Base-by-base conservation (phyloP, 2,113 vertebrate genomes). In the Equus przewalskii region DNA sequence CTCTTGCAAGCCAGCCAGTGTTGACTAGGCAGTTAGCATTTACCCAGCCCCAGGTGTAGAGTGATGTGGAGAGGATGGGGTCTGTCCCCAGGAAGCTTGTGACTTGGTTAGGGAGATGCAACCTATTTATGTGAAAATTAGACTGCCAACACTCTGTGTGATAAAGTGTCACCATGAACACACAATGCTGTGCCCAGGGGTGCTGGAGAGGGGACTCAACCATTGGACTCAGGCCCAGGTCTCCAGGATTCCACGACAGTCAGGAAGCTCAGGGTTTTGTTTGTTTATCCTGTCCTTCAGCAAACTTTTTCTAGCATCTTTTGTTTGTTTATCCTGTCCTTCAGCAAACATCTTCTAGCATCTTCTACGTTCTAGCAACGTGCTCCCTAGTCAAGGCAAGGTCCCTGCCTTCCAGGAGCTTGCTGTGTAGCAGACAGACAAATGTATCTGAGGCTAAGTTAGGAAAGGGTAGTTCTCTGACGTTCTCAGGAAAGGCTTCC, bases 351-450 rank as follows among this genome's bases (percentile, higher is more conserved):
- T 44, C 46, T 18, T 30, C 8, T 28, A 30, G 65, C 21, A n/a
- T 28, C 22, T 30, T 2, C 73, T 65, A 24, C 1, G 1, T 12
- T 11, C n/a, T 22, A 83, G 41, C 12, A 21, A 46, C 0, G 0
- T 46, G 82, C 11, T 64, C 36, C 11, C 3, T 1, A 0, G 4
- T 72, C 3, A 36, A 60, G 60, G 44, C n/a, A n/a, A n/a, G 44
- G 28, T 0, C 21, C 21, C 18, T 30, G 70, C 9, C 22, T 15
- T 76, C 10, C 36, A 56, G 76, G 60, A 81, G 24, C 8, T 67
- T 5, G 33, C 30, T 10, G 2, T 58, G 44, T 11, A 15, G 51
- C 2, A 3, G 11, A 58, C 0, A 19, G 58, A 58, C 28, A 65
- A 46, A 22, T 8, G 14, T 15, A 58, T 28, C 94, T 4, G 6